Conservation (phyloP, 2,888 invertebrate genomes). For the Hybos culiciformis region DNA sequence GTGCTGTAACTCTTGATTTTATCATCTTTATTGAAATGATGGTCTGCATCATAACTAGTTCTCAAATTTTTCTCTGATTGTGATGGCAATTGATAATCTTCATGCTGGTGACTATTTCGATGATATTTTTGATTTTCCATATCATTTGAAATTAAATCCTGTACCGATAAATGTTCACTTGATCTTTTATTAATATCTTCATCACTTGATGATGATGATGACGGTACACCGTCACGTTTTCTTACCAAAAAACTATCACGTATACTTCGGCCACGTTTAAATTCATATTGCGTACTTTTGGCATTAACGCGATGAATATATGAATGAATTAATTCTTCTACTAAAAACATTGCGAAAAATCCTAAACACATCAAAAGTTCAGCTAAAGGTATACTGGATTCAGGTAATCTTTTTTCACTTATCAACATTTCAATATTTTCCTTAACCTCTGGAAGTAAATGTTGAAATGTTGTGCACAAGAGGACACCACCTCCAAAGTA, state of each 20-base stretch:
- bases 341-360: constrained; percentile 62
- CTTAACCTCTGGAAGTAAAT: constrained; percentile 64
- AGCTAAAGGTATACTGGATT: constrained; percentile 48
- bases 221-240: neutral
- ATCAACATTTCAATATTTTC: constrained; percentile 51
- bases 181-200: neutral
- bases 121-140: constrained; percentile 19
- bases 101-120: constrained; percentile 4
- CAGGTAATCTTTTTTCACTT: constrained; percentile 33
- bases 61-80: too few species aligned
- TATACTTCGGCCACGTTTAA: constrained; percentile 28
- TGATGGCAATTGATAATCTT: constrained; percentile 4
- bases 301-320: constrained; percentile 45
- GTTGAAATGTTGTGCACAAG: constrained; percentile 66
- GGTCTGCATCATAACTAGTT: too few species aligned
- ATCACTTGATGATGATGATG: neutral
- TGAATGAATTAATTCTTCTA: constrained; percentile 65
- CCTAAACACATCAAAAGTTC: constrained; percentile 60
- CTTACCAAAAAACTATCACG: constrained; percentile 25
- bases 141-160: constrained; percentile 22
- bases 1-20: constrained; percentile 5
- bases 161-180: constrained; percentile 18
- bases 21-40: neutral
- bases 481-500: constrained; percentile 80
- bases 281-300: constrained; percentile 23